Conservation (phyloP, 2,888 invertebrate species). For the Troglohyphantes excavatus region DNA sequence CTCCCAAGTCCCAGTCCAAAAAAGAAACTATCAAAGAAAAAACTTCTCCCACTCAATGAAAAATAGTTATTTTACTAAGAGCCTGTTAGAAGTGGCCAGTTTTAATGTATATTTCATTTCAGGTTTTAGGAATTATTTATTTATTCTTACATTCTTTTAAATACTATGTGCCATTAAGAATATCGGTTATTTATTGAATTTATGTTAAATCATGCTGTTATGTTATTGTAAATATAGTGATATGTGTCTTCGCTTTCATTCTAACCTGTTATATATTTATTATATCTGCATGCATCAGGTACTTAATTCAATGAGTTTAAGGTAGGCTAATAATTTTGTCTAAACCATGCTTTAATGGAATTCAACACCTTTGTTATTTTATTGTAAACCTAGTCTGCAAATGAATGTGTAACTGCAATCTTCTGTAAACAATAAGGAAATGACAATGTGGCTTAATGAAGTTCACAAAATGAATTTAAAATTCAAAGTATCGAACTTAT, state of each 20-base stretch:
- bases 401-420: too few relatives aligned
- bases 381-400: not conserved
- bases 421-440: too few relatives aligned
- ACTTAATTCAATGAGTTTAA: conserved; percentile 5
- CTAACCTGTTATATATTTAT: conserved; percentile 5
- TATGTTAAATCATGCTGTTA: not conserved
- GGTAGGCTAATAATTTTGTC: not conserved
- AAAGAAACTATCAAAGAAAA: conserved; percentile 71
- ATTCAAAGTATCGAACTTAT: too few relatives aligned
- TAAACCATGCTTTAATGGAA: not conserved
- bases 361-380: not conserved
- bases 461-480: too few relatives aligned
- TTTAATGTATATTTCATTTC: conserved; percentile 13
- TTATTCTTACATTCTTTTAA: conserved; percentile 17
- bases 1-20: conserved; percentile 49
- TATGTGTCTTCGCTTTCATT: not conserved
- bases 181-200: not conserved
- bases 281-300: conserved; percentile 27
- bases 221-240: conserved; percentile 15
- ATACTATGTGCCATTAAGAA: conserved; percentile 61
- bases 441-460: too few relatives aligned
- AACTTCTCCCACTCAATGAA: conserved; percentile 28
- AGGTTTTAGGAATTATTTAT: not conserved
- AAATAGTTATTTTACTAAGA: conserved; percentile 31
- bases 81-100: conserved; percentile 21